Conservation (phyloP, 2,888 invertebrate species). For the Gastracanthus pulcherrimus region DNA sequence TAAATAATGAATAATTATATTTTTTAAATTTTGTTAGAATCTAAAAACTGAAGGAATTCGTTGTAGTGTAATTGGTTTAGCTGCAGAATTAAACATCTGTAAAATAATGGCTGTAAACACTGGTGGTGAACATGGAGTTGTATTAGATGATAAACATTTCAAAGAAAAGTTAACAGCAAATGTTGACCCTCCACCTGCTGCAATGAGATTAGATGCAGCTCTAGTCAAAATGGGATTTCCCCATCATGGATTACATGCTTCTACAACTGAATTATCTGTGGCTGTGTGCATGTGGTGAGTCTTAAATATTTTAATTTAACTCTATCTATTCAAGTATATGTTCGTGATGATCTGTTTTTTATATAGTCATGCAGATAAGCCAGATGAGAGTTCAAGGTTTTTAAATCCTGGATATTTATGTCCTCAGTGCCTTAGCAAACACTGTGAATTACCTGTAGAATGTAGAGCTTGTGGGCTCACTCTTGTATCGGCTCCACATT, state of each 20-base stretch:
- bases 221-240: conserved; percentile 98
- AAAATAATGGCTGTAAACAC: conserved; percentile 92
- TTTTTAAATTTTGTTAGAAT: conserved; percentile 77
- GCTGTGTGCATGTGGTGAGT: conserved; percentile 95
- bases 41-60: conserved; percentile 90
- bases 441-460: conserved; percentile 98
- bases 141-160: conserved; percentile 90
- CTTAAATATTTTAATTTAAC: background rate
- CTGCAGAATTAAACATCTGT: conserved; percentile 96
- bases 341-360: background rate
- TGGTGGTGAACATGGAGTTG: conserved; percentile 91
- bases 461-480: conserved; percentile 97
- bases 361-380: conserved; percentile 88
- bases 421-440: conserved; percentile 98
- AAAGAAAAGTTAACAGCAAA: conserved; percentile 83
- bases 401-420: conserved; percentile 90
- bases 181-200: conserved; percentile 86
- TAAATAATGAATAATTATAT: background rate
- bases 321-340: background rate
- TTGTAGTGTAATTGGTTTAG: conserved; percentile 96
- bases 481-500: conserved; percentile 97
- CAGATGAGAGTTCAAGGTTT: conserved; percentile 83
- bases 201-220: conserved; percentile 85
- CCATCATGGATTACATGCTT: conserved; percentile 84
- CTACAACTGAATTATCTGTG: conserved; percentile 83